Conservation (phyloP, 2,888 invertebrate species). For the Mythimna loreyi region DNA sequence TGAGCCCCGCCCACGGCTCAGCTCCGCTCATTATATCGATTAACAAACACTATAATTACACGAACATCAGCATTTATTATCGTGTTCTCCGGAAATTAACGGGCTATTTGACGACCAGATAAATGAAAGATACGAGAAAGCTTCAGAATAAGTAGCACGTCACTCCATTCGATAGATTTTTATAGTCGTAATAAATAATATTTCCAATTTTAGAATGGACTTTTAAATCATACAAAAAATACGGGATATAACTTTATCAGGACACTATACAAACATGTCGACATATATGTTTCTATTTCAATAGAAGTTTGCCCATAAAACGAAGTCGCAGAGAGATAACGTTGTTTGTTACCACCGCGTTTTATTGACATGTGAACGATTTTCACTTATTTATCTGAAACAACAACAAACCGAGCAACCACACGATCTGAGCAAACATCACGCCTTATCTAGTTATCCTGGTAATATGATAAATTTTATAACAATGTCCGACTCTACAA, state of each 20-base stretch:
- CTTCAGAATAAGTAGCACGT: slow-evolving; percentile 1
- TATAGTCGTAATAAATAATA: no score
- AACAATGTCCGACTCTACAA: slow-evolving; percentile 3
- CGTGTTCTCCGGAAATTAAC: slow-evolving; percentile 38
- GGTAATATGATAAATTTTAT: slow-evolving; percentile 7
- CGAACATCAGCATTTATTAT: slow-evolving; percentile 40
- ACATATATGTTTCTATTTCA: slow-evolving; percentile 27
- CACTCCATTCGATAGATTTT: no score
- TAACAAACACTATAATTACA: slow-evolving; percentile 58
- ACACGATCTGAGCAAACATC: slow-evolving; percentile 33
- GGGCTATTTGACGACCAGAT: slow-evolving; percentile 26
- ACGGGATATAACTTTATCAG: slow-evolving; percentile 22
- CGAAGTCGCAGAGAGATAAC: slow-evolving; percentile 36
- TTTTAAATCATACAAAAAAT: neutral
- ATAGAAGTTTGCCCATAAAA: slow-evolving; percentile 35
- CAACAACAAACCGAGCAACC: slow-evolving; percentile 31
- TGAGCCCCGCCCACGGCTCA: slow-evolving; percentile 44
- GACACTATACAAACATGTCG: slow-evolving; percentile 9
- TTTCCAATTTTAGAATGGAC: neutral
- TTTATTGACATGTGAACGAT: slow-evolving; percentile 51
- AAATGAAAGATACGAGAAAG: slow-evolving; percentile 3
- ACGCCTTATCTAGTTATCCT: slow-evolving; percentile 31
- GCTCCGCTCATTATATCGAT: slow-evolving; percentile 52
- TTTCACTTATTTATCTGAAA: slow-evolving; percentile 46
- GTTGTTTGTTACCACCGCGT: slow-evolving; percentile 41